These are phyloP conservation scores for Saccostrea echinata DNA, from an alignment of 1,140 invertebrate genomes.

Conservation along the genomic window DNA sequence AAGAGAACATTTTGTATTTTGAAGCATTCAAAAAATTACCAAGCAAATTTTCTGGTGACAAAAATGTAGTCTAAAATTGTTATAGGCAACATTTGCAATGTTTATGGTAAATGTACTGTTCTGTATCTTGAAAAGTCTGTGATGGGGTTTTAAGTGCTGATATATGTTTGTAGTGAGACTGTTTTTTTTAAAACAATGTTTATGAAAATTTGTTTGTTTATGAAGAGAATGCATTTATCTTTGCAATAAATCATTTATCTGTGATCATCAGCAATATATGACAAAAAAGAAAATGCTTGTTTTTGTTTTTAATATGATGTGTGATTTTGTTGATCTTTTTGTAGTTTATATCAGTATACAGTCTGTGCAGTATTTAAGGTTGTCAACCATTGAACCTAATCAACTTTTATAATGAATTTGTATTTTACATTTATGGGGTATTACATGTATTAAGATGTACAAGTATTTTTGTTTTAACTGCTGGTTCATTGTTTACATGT, in stretches of 20 bases:
- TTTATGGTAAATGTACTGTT: too few relatives aligned
- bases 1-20: too few relatives aligned
- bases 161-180: background rate
- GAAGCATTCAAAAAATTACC: too few relatives aligned
- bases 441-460: too few relatives aligned
- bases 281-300: background rate
- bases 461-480: background rate
- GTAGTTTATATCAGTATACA: background rate
- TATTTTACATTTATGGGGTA: background rate
- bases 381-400: background rate
- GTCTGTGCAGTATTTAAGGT: background rate
- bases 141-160: background rate
- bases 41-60: too few relatives aligned
- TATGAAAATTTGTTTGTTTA: background rate
- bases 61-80: too few relatives aligned
- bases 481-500: background rate
- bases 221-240: conserved; percentile 5
- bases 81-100: too few relatives aligned
- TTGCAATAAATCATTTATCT: conserved; percentile 12
- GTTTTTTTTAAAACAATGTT: background rate
- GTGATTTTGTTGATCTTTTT: background rate
- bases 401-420: background rate
- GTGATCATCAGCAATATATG: background rate
- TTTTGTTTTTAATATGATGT: background rate
- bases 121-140: background rate